Conservation (phyloP, 1,140 invertebrate species). For the Hydropsyche tenuis region DNA sequence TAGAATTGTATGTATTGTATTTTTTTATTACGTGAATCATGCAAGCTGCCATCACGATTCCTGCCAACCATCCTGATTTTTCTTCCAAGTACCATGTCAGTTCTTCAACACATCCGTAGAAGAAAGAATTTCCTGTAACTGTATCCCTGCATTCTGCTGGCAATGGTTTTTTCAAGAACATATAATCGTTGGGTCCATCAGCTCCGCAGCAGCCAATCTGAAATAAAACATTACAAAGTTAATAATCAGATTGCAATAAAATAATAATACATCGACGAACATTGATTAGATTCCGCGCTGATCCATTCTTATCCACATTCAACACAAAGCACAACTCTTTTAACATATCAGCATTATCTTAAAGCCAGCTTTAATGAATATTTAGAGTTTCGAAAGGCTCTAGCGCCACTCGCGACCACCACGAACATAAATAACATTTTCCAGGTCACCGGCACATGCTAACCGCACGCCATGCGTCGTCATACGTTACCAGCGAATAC, state of each 20-base stretch:
- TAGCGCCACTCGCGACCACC: background rate
- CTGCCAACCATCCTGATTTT: slow-evolving; percentile 83
- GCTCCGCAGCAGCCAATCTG: slow-evolving; percentile 88
- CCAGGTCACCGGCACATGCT: slow-evolving; percentile 41
- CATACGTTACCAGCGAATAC: too few species aligned
- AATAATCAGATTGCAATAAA: too few species aligned
- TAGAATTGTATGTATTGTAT: too few species aligned
- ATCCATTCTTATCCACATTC: too few species aligned
- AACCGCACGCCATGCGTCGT: too few species aligned
- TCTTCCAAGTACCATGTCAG: slow-evolving; percentile 84
- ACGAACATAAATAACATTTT: slow-evolving; percentile 14
- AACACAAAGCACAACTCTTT: too few species aligned
- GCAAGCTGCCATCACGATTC: slow-evolving; percentile 74
- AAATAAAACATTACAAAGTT: slow-evolving; percentile 44
- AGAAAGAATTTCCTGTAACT: slow-evolving; percentile 86
- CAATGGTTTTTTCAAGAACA: slow-evolving; percentile 74
- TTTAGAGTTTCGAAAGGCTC: background rate
- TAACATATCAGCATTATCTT: too few species aligned
- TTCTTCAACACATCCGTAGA: slow-evolving; percentile 85
- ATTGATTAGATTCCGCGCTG: too few species aligned
- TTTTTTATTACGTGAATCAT: slow-evolving; percentile 78
- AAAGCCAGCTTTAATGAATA: slow-evolving; percentile 3
- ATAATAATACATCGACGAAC: too few species aligned
- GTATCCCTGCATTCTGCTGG: slow-evolving; percentile 83
- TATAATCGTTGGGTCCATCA: slow-evolving; percentile 80